A percentile compares a stretch with the other conserved stretches of the same genome.
Evolutionary conservation across 2,113 vertebrate species (phyloP).

Genomic region (Platycercus adscitus): DNA sequence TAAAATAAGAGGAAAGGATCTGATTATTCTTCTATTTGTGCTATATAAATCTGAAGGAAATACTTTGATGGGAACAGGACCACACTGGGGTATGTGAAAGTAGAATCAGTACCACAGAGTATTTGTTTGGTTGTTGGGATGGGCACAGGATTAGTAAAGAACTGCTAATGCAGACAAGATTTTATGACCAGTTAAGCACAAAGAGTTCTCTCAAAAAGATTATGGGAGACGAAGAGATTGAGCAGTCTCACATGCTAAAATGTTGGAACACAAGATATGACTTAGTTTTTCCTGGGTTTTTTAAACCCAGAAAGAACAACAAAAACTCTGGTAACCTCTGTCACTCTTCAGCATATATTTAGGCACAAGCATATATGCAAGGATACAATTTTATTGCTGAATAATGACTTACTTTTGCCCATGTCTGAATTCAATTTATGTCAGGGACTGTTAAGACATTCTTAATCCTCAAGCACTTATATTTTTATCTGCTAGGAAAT

Average conservation of each 20-base stretch:
- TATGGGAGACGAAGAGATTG: neutral
- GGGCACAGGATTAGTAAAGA: neutral
- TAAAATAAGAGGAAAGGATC: constrained; percentile 40
- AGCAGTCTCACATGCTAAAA: neutral
- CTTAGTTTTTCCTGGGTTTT: neutral
- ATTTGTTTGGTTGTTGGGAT: neutral
- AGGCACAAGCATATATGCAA: neutral
- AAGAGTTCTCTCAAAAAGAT: neutral
- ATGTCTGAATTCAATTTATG: neutral
- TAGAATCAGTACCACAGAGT: neutral
- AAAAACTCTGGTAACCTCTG: neutral
- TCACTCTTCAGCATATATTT: neutral
- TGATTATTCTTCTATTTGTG: constrained; percentile 24
- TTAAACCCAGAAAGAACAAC: neutral
- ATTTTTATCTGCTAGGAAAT: neutral
- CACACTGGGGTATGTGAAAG: neutral
- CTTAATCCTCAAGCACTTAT: neutral
- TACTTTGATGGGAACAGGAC: neutral
- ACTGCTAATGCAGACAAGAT: neutral
- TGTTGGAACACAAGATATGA: neutral
- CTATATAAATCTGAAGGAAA: neutral
- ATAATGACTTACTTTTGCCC: neutral
- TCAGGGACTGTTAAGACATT: neutral
- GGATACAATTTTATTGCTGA: neutral
- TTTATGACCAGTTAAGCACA: neutral